phyloP scores from a whole-genome alignment of 2,888 invertebrate species.

The Drosophila hamatofila region DNA sequence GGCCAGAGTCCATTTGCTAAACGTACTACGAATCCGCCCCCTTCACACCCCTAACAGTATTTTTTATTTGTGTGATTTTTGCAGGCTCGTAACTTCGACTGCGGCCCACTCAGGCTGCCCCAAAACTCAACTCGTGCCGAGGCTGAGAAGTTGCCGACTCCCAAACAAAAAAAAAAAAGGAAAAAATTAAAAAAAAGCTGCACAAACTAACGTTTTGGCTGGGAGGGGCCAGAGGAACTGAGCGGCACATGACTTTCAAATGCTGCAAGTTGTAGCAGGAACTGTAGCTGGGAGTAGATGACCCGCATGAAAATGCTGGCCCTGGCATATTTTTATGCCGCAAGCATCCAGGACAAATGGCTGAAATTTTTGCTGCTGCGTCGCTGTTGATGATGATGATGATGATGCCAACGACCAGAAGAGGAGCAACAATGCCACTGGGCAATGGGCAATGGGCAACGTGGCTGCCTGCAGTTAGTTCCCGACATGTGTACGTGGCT shows the following conservation, averaged over 20 bases:
- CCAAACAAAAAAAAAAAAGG: conserved; percentile 34
- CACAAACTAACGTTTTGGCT: conserved; percentile 58
- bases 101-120: conserved; percentile 43
- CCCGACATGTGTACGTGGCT: conserved; percentile 77
- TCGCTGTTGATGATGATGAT: conserved; percentile 65
- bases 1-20: conserved; percentile 80
- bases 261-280: conserved; percentile 48
- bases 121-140: conserved; percentile 47
- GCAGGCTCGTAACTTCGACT: conserved; percentile 44
- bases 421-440: conserved; percentile 49
- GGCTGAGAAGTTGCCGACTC: conserved; percentile 39
- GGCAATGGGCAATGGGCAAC: conserved; percentile 36
- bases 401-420: conserved; percentile 54
- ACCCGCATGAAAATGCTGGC: conserved; percentile 82
- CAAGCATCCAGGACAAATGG: conserved; percentile 82
- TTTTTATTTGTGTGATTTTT: conserved; percentile 73
- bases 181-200: conserved; percentile 9
- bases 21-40: conserved; percentile 45
- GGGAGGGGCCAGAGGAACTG: conserved; percentile 7
- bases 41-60: conserved; percentile 34
- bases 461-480: conserved; percentile 70
- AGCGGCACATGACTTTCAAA: conserved; percentile 72
- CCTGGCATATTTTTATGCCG: conserved; percentile 83
- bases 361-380: conserved; percentile 72
- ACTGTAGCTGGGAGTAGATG: conserved; percentile 63